These are phyloP conservation scores for Origma solitaria DNA, from an alignment of 2,113 vertebrate species.

Conservation along the genomic window DNA sequence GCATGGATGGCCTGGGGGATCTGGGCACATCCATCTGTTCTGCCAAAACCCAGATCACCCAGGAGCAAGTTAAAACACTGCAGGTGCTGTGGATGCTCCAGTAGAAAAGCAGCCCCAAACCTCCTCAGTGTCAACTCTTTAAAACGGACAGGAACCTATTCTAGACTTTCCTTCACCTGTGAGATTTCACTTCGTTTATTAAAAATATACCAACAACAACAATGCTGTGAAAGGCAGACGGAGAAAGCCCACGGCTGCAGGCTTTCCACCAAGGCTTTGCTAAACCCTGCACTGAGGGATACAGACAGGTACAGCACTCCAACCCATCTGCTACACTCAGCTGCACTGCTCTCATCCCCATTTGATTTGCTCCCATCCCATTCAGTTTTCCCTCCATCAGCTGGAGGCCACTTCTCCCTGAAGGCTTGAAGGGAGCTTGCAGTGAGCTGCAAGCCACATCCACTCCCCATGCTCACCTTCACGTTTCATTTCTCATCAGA, in stretches of 20 bases:
- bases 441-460: background rate
- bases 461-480: background rate
- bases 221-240: background rate
- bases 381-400: background rate
- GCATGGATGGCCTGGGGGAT: background rate
- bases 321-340: fast-evolving
- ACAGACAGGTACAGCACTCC: background rate
- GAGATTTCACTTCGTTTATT: background rate
- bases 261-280: background rate
- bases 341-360: background rate
- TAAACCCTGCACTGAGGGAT: background rate
- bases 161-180: background rate
- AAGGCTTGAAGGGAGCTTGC: background rate
- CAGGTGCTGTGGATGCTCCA: background rate
- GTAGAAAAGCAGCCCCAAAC: background rate
- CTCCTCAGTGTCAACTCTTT: background rate
- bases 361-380: background rate
- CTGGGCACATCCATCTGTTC: background rate
- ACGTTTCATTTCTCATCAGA: background rate
- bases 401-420: too few species aligned
- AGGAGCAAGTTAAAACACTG: background rate
- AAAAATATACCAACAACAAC: background rate
- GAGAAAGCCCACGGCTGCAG: background rate
- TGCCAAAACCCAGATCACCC: background rate
- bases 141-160: background rate